Conservation (phyloP, 2,113 vertebrate genomes). For the Lepisosteus osseus region DNA sequence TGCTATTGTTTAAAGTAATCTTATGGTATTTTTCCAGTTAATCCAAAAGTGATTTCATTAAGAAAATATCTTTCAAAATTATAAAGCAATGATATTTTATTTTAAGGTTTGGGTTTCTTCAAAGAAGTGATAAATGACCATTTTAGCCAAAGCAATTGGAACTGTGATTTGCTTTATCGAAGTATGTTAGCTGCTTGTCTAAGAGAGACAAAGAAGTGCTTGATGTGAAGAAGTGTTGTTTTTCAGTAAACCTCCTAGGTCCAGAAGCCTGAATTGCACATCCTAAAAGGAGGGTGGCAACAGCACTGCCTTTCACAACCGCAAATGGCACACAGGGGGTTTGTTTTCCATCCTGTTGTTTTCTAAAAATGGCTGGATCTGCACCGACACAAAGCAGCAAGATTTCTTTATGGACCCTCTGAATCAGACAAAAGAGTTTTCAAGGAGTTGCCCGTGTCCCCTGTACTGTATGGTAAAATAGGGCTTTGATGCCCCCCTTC, state of each 20-base stretch:
- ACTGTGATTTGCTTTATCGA: neutral
- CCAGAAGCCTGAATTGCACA: neutral
- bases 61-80: neutral
- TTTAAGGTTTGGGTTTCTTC: too few species aligned
- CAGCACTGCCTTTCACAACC: neutral
- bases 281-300: neutral
- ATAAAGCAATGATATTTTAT: too few species aligned
- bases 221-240: neutral
- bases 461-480: conserved; percentile 39
- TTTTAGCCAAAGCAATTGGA: neutral
- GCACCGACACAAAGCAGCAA: conserved; percentile 26
- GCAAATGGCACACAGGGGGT: conserved; percentile 4
- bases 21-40: too few species aligned
- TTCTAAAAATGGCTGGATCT: conserved; percentile 18
- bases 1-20: too few species aligned
- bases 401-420: conserved; percentile 40
- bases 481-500: conserved; percentile 60
- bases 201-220: conserved; percentile 2
- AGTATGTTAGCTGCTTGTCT: neutral
- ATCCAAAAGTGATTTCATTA: too few species aligned
- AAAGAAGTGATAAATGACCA: too few species aligned
- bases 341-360: conserved; percentile 12
- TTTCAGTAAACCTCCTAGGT: neutral
- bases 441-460: conserved; percentile 31
- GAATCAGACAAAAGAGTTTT: conserved; percentile 52